These are phyloP conservation scores for Stenopsyche tienmushanensis DNA, from an alignment of 1,140 invertebrate species.

Conservation along the genomic window DNA sequence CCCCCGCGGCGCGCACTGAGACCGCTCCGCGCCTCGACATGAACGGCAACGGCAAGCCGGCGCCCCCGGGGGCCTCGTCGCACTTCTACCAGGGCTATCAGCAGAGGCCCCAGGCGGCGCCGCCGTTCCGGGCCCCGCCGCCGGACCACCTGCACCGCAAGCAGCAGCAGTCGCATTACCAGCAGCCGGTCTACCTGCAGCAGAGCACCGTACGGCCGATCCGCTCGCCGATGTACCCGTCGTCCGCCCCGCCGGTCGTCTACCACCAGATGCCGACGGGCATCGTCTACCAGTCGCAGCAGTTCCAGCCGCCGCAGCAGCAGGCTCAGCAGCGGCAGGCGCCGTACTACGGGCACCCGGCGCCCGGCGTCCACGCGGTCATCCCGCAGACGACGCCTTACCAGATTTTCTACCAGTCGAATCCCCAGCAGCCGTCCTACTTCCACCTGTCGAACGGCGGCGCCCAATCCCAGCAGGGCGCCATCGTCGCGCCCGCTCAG, in stretches of 20 bases:
- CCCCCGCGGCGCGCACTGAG: neutral
- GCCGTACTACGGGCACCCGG: slow-evolving; percentile 13
- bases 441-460: neutral
- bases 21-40: slow-evolving; percentile 5
- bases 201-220: neutral
- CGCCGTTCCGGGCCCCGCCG: slow-evolving; percentile 7
- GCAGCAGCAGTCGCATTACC: slow-evolving; percentile 11
- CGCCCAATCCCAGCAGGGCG: neutral
- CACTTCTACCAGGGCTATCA: slow-evolving; percentile 22
- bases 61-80: slow-evolving; percentile 25
- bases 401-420: neutral
- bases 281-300: slow-evolving; percentile 9
- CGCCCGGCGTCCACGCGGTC: neutral
- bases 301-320: slow-evolving; percentile 9
- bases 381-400: neutral
- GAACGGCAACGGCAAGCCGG: slow-evolving; percentile 40
- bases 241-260: neutral
- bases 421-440: neutral
- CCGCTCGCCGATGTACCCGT: slow-evolving; percentile 9
- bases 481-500: neutral
- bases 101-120: slow-evolving; percentile 16
- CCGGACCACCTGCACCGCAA: slow-evolving; percentile 22
- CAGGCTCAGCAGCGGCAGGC: slow-evolving; percentile 16
- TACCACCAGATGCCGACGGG: neutral
- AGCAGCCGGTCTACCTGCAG: slow-evolving; percentile 11